Conservation (phyloP, 2,888 invertebrate species). For the Leptinotarsa tumamoca region DNA sequence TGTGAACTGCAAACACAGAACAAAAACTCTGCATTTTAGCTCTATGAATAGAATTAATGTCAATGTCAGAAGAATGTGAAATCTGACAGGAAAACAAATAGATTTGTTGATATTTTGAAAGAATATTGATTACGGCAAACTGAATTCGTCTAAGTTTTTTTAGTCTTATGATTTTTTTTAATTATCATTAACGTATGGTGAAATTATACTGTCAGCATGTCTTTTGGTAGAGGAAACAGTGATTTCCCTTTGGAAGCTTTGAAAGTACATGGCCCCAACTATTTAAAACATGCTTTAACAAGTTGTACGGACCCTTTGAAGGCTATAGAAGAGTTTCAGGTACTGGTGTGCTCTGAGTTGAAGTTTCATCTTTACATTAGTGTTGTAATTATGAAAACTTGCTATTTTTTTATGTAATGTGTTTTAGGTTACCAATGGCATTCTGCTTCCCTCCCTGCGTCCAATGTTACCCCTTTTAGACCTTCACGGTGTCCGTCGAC, state of each 20-base stretch:
- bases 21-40: too few species aligned
- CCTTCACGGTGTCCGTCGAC: slow-evolving; percentile 89
- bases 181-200: background rate
- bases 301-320: slow-evolving; percentile 96
- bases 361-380: background rate
- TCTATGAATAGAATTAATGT: too few species aligned
- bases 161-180: too few species aligned
- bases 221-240: slow-evolving; percentile 32
- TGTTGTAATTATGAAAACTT: background rate
- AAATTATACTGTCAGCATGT: slow-evolving; percentile 3
- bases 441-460: slow-evolving; percentile 89
- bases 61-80: too few species aligned
- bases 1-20: too few species aligned
- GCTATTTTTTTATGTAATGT: background rate
- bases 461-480: slow-evolving; percentile 96
- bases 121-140: too few species aligned
- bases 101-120: too few species aligned
- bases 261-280: slow-evolving; percentile 65
- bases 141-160: too few species aligned
- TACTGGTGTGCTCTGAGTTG: slow-evolving; percentile 55
- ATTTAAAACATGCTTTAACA: slow-evolving; percentile 83
- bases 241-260: slow-evolving; percentile 65
- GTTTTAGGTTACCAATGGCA: slow-evolving; percentile 86
- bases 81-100: too few species aligned
- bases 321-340: slow-evolving; percentile 98